A percentile compares a stretch with the other conserved stretches of the same genome.
These are phyloP conservation scores for Opisthocomus hoazin DNA, from an alignment of 2,113 vertebrate genomes.

Conservation along the genomic window DNA sequence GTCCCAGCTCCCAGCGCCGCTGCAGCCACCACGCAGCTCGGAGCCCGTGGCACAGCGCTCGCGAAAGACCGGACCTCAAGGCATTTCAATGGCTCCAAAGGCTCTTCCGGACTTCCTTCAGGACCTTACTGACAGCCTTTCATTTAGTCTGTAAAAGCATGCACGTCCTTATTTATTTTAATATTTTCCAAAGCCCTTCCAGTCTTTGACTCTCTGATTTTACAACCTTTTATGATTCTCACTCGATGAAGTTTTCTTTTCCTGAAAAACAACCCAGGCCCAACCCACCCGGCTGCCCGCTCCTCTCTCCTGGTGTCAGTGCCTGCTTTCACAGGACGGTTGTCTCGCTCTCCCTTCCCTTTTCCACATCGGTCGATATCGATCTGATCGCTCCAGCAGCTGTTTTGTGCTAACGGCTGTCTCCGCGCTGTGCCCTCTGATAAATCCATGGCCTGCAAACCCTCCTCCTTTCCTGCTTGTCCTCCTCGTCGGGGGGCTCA, in stretches of 20 bases:
- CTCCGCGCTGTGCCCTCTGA: background rate
- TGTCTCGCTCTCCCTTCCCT: background rate
- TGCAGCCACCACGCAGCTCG: rapidly evolving
- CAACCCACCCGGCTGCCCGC: background rate
- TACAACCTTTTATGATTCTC: background rate
- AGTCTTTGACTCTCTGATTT: constrained; percentile 1
- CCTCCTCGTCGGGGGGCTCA: background rate
- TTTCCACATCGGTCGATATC: background rate
- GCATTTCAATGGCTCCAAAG: background rate
- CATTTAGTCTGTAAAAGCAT: background rate
- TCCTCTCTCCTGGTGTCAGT: background rate
- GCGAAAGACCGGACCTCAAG: background rate
- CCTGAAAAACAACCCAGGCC: background rate
- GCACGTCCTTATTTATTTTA: background rate
- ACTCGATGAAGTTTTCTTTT: background rate
- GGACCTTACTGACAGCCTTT: background rate
- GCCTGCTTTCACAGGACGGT: background rate
- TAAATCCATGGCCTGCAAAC: background rate
- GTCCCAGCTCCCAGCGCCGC: background rate
- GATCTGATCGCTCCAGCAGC: background rate
- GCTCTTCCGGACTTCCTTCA: background rate
- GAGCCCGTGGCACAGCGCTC: background rate
- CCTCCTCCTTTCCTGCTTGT: background rate
- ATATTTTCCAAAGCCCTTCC: background rate
- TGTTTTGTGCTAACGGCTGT: background rate